phyloP scores from a whole-genome alignment of 1,140 invertebrate genomes.

The Maniola jurtina region DNA sequence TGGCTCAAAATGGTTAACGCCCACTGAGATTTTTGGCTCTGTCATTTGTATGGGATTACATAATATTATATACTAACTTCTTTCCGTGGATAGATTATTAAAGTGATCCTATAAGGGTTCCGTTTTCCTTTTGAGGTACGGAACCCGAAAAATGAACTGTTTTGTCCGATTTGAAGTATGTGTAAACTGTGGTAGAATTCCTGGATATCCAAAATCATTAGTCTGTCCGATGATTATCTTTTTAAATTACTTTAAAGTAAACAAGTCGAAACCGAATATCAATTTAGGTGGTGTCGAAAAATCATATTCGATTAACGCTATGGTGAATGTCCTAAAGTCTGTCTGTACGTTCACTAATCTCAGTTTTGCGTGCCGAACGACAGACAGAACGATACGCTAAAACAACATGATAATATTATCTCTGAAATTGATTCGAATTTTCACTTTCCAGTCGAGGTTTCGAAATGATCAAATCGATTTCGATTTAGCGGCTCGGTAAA shows the following conservation, averaged over 20 bases:
- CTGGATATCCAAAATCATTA: neutral
- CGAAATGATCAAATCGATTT: neutral
- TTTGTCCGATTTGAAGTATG: too few species aligned
- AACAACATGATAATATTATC: slow-evolving; percentile 5
- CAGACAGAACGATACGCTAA: slow-evolving; percentile 14
- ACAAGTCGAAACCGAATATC: slow-evolving; percentile 1
- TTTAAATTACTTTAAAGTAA: neutral
- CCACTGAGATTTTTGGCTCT: too few species aligned
- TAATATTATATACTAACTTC: too few species aligned
- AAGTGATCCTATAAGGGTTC: too few species aligned
- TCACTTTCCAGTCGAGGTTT: neutral
- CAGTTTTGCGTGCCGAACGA: slow-evolving; percentile 5
- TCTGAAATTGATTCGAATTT: neutral
- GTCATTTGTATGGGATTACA: too few species aligned
- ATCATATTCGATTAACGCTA: neutral
- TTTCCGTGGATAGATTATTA: too few species aligned
- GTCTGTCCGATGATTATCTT: neutral
- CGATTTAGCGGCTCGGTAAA: too few species aligned
- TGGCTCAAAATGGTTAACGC: too few species aligned
- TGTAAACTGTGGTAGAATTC: neutral
- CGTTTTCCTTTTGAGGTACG: too few species aligned
- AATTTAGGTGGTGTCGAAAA: neutral
- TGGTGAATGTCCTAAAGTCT: neutral
- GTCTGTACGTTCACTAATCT: slow-evolving; percentile 5
- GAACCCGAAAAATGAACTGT: too few species aligned